Conservation (phyloP, 2,113 vertebrate genomes). For the Microcebus murinus region DNA sequence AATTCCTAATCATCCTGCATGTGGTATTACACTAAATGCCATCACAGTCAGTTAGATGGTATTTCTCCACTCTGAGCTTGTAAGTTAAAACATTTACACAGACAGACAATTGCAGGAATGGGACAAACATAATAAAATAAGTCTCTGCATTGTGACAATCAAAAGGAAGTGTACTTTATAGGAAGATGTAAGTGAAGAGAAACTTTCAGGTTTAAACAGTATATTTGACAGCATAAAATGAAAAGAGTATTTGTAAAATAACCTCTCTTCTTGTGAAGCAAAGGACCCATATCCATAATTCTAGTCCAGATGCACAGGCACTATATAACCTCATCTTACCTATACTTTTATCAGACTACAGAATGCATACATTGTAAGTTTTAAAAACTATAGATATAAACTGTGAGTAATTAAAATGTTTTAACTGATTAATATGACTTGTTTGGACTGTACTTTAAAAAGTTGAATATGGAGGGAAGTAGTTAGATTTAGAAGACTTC, state of each 20-base stretch:
- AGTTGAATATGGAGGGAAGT: not conserved
- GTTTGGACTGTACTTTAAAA: not conserved
- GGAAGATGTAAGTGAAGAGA: not conserved
- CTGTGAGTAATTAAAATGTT: not conserved
- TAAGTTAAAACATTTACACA: not conserved
- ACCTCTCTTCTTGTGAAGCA: not conserved
- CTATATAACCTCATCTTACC: not conserved
- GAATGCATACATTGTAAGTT: not conserved
- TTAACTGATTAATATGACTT: slow-evolving; percentile 23
- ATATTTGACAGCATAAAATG: slow-evolving; percentile 14
- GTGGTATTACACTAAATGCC: not conserved
- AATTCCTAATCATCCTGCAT: not conserved
- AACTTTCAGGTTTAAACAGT: not conserved
- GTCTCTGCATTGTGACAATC: not conserved
- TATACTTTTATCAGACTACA: not conserved
- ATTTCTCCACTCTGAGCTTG: not conserved
- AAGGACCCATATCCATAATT: not conserved
- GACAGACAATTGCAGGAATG: not conserved
- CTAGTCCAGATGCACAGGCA: not conserved
- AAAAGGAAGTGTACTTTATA: not conserved
- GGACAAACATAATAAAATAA: not conserved
- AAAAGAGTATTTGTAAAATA: not conserved
- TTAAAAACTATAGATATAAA: not conserved
- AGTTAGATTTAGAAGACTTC: slow-evolving; percentile 13
- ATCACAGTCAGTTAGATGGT: not conserved